These are phyloP conservation scores for Xestia sexstrigata DNA, from an alignment of 2,888 invertebrate genomes.

Conservation along the genomic window DNA sequence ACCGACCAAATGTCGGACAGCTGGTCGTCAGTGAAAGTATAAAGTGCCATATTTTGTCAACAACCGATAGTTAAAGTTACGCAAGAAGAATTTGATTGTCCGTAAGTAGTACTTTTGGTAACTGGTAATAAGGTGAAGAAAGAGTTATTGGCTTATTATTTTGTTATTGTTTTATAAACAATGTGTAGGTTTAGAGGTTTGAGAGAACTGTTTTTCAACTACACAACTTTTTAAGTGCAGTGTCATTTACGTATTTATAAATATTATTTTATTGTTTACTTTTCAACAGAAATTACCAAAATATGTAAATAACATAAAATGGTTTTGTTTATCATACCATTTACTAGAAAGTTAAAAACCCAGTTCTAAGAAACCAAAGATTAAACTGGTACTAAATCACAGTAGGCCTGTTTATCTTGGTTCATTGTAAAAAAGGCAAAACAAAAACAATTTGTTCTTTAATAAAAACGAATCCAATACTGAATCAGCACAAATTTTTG, in stretches of 20 bases:
- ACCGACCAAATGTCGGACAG: constrained; percentile 54
- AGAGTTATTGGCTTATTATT: constrained; percentile 23
- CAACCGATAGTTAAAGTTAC: constrained; percentile 54
- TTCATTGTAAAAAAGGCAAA: background rate
- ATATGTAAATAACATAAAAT: constrained; percentile 11
- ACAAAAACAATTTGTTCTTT: background rate
- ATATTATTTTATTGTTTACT: background rate
- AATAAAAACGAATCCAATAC: background rate
- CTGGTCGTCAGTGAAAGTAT: constrained; percentile 66
- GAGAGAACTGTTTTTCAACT: background rate
- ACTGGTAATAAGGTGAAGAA: constrained; percentile 37
- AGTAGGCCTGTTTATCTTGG: background rate
- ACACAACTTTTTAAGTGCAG: background rate
- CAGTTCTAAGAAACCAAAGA: constrained; percentile 44
- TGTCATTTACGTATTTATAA: background rate
- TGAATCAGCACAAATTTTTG: background rate
- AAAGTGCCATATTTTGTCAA: constrained; percentile 66
- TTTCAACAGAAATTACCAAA: background rate
- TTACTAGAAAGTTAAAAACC: constrained; percentile 45
- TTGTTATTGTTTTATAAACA: constrained; percentile 1
- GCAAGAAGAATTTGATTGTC: constrained; percentile 57
- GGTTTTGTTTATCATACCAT: constrained; percentile 31
- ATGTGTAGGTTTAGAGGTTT: background rate
- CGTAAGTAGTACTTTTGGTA: constrained; percentile 43
- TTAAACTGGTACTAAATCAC: constrained; percentile 25